Percentiles rank a stretch among this genome's conserved stretches.
Evolutionary conservation across 1,140 invertebrate genomes (phyloP).

Genomic region (Lordiphosa mommai): DNA sequence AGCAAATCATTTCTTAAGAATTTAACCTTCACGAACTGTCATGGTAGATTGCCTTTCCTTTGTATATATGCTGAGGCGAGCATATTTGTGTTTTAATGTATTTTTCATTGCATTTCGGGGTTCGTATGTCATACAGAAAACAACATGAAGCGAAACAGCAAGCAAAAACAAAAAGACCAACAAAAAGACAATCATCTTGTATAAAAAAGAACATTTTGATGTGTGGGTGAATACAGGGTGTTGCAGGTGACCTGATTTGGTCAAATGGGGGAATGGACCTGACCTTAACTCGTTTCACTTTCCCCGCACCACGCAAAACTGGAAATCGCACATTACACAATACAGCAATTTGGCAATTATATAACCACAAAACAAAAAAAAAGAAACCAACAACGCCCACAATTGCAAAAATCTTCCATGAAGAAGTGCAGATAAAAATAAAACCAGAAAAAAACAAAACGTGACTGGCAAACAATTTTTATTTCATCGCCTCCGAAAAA

Average conservation of each 20-base stretch:
- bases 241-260: constrained; percentile 5
- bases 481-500: constrained; percentile 49
- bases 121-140: constrained; percentile 52
- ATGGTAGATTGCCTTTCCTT: constrained; percentile 60
- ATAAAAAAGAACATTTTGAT: not conserved
- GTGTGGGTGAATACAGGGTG: not conserved
- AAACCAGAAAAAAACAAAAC: constrained; percentile 28
- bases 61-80: constrained; percentile 32
- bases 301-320: not conserved
- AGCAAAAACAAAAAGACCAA: constrained; percentile 32
- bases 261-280: constrained; percentile 9
- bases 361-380: constrained; percentile 4
- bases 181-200: not conserved
- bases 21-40: constrained; percentile 72
- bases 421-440: constrained; percentile 57
- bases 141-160: constrained; percentile 15
- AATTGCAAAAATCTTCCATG: constrained; percentile 8
- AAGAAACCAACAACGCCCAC: constrained; percentile 14
- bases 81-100: constrained; percentile 28
- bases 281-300: constrained; percentile 11
- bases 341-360: constrained; percentile 6
- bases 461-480: constrained; percentile 68
- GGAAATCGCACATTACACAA: constrained; percentile 1
- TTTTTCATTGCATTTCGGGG: constrained; percentile 33
- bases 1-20: constrained; percentile 65